Conservation (phyloP, 1,140 invertebrate genomes). For the Varroa destructor region DNA sequence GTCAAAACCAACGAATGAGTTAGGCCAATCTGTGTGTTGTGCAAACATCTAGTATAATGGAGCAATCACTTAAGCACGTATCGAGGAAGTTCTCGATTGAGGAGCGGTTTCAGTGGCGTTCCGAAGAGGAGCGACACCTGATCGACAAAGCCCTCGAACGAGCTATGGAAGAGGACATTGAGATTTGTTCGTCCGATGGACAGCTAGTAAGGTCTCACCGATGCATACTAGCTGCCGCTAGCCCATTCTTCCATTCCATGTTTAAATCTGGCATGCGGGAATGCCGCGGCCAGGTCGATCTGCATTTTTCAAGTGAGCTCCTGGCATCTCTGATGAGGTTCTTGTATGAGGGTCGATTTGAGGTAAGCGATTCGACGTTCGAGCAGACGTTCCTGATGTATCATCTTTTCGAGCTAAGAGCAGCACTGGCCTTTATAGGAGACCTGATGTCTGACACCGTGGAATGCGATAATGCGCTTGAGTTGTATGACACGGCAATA, state of each 20-base stretch:
- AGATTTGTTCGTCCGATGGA: background rate
- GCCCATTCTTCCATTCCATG: slow-evolving; percentile 22
- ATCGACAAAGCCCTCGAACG: background rate
- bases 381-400: slow-evolving; percentile 10
- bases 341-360: slow-evolving; percentile 8
- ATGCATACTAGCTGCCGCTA: background rate
- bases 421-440: background rate
- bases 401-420: slow-evolving; percentile 7
- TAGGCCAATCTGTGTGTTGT: too few species aligned
- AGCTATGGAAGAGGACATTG: slow-evolving; percentile 4
- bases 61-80: too few species aligned
- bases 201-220: background rate
- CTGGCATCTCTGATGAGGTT: background rate
- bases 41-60: too few species aligned
- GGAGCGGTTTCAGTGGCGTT: slow-evolving; percentile 2
- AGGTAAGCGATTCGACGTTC: slow-evolving; percentile 19
- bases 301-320: slow-evolving; percentile 6
- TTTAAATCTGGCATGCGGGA: slow-evolving; percentile 23
- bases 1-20: too few species aligned
- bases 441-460: slow-evolving; percentile 13
- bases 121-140: background rate
- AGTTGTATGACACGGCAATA: slow-evolving; percentile 16
- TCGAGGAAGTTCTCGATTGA: background rate
- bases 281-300: slow-evolving; percentile 19
- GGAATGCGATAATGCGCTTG: background rate